Evolutionary conservation across 2,797 vertebrate species (phyloP), one percentile per base, ranked within the genome.

Genomic region (Falco berigora): DNA sequence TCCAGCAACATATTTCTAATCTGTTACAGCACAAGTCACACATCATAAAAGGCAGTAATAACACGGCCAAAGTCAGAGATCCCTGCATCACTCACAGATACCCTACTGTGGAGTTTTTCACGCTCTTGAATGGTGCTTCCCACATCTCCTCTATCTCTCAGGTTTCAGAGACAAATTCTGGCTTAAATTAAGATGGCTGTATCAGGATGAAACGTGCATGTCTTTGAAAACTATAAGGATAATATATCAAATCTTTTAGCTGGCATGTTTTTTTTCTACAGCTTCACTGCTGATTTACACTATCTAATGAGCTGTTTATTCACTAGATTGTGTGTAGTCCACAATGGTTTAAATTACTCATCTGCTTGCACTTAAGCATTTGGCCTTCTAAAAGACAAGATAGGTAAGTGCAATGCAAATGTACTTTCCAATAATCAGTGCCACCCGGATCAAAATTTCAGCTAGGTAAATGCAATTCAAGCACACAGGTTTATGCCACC

Each of bases 231-330:
- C 28, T 53, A 3, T 74, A 89, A 58, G 56, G 24, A 77, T 55
- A 93, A 94, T 68, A 42, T 22, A 93, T 77, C 74, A 95, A 74
- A 80, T 78, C 46, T 93, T 93, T 44, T 49, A 80, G 80, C 46
- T 86, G 61, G 66, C n/a, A 44, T 23, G 6, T 2, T 87, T 89
- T 85, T 85, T 85, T 78, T 77, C 92, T 92, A 87, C 47, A 92
- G 69, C 55, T 81, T 91, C 69, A 78, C 10, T 87, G 81, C 86
- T 83, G 64, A 91, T 93, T 95, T 96, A 89, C 27, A 92, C 84
- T 80, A n/a, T 76, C 73, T 93, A 80, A 96, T 89, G 62, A 93
- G 82, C 81, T 89, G 78, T 96, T 96, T 95, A 94, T 63, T 86
- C 62, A 73, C 88, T 78, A 74, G 52, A 79, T 40, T 74, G 32